Percentiles rank a stretch among this genome's conserved stretches.
Conservation (phyloP, 2,888 invertebrate species). For the Cryptophagus acutangulus region DNA sequence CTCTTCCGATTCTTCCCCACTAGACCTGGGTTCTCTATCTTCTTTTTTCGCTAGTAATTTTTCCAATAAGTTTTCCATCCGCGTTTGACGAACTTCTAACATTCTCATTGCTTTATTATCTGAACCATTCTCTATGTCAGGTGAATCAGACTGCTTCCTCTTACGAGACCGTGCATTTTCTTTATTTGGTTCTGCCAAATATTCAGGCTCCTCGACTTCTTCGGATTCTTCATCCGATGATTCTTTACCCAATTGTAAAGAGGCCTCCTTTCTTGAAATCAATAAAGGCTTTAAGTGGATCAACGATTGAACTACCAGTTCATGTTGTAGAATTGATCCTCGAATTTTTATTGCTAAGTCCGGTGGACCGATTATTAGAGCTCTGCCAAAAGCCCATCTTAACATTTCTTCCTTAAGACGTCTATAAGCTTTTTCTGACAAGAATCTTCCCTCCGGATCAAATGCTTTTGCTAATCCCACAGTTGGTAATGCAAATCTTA, state of each 20-base stretch:
- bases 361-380: background rate
- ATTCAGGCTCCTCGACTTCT: background rate
- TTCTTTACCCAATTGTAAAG: too few species aligned
- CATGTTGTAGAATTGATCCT: constrained; percentile 2
- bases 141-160: too few species aligned
- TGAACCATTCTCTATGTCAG: background rate
- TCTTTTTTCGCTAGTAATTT: background rate
- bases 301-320: too few species aligned
- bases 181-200: too few species aligned
- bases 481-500: constrained; percentile 2
- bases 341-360: background rate
- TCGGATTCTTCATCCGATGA: background rate
- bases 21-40: too few species aligned
- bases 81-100: background rate
- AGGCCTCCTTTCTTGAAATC: too few species aligned
- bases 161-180: too few species aligned
- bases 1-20: background rate
- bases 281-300: too few species aligned
- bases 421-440: background rate
- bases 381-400: constrained; percentile 1
- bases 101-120: background rate
- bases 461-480: background rate
- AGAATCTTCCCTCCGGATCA: background rate
- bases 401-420: background rate
- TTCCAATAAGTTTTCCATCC: background rate